A percentile compares a stretch with the other conserved stretches of the same genome.
phyloP scores from a whole-genome alignment of 2,797 vertebrate species.

The Bucorvus abyssinicus region DNA sequence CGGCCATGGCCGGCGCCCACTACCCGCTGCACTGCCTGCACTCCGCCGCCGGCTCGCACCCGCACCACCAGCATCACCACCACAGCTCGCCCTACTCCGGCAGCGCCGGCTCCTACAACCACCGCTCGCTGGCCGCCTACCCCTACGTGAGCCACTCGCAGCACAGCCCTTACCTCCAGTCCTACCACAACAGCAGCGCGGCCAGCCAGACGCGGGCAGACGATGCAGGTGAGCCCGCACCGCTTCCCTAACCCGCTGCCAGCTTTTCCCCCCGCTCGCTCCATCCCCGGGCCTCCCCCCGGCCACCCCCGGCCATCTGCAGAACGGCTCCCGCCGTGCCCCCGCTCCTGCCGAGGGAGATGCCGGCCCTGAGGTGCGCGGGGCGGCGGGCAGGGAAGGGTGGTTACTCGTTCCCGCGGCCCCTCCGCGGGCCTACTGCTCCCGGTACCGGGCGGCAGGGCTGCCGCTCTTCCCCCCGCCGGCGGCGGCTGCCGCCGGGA shows the following conservation, averaged over 20 bases:
- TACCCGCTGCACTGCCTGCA: slow-evolving; percentile 98
- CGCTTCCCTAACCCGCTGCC: slow-evolving; percentile 13
- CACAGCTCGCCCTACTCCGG: slow-evolving; percentile 88
- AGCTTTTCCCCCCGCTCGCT: not conserved
- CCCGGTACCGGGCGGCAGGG: not conserved
- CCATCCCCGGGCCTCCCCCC: not conserved
- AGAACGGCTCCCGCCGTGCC: not conserved
- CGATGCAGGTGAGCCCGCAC: slow-evolving; percentile 91
- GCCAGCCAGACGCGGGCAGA: slow-evolving; percentile 92
- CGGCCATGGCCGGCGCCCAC: slow-evolving; percentile 94
- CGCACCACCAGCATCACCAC: slow-evolving; percentile 85
- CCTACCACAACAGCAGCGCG: slow-evolving; percentile 91
- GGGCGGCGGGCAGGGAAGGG: not conserved
- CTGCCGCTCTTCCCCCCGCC: not conserved
- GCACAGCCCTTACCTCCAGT: slow-evolving; percentile 97
- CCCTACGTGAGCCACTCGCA: slow-evolving; percentile 96
- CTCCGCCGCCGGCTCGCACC: slow-evolving; percentile 87
- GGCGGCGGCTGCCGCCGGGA: not conserved
- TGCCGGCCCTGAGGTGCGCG: not conserved
- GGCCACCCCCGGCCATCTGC: not conserved
- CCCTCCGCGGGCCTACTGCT: not conserved
- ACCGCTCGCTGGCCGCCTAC: slow-evolving; percentile 93
- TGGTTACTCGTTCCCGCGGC: not conserved
- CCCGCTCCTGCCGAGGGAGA: not conserved
- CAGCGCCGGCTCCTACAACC: slow-evolving; percentile 84